Evolutionary conservation across 2,888 invertebrate species (phyloP).

Genomic region (Macaria notata): DNA sequence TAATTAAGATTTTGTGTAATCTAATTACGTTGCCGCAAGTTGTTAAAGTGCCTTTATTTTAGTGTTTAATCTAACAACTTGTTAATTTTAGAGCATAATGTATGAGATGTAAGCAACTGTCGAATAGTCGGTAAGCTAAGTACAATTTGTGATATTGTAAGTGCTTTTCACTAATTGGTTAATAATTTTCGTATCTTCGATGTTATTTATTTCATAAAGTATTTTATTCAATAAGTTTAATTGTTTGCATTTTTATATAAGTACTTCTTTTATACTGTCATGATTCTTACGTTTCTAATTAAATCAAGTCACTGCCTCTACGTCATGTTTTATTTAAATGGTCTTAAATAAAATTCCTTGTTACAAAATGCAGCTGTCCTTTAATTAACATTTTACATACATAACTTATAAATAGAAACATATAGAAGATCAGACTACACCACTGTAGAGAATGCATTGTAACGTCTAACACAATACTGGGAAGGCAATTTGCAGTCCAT

Average conservation of each 20-base stretch:
- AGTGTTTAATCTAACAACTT: slow-evolving; percentile 5
- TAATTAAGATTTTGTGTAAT: neutral
- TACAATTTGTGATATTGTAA: slow-evolving; percentile 67
- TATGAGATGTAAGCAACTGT: slow-evolving; percentile 3
- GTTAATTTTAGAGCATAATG: slow-evolving; percentile 11
- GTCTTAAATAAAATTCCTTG: too few species aligned
- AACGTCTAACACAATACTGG: too few species aligned
- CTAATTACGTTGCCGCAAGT: slow-evolving; percentile 6
- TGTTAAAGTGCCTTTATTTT: slow-evolving; percentile 23
- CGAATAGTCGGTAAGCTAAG: slow-evolving; percentile 31
- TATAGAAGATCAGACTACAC: too few species aligned
- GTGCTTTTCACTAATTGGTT: slow-evolving; percentile 49
- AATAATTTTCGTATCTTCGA: slow-evolving; percentile 42
- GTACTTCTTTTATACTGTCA: slow-evolving; percentile 31
- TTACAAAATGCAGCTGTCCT: slow-evolving; percentile 2
- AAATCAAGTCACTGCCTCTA: slow-evolving; percentile 29
- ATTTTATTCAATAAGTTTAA: slow-evolving; percentile 37
- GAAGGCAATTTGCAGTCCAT: too few species aligned
- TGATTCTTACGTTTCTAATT: slow-evolving; percentile 37
- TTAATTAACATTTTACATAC: neutral
- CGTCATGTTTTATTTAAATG: slow-evolving; percentile 2
- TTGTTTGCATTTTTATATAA: slow-evolving; percentile 45
- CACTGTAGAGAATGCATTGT: too few species aligned
- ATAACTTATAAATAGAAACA: neutral
- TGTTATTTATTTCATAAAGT: slow-evolving; percentile 43